phyloP scores from a whole-genome alignment of 92 coral and sea anemone species.

The Pocillopora meandrina region DNA sequence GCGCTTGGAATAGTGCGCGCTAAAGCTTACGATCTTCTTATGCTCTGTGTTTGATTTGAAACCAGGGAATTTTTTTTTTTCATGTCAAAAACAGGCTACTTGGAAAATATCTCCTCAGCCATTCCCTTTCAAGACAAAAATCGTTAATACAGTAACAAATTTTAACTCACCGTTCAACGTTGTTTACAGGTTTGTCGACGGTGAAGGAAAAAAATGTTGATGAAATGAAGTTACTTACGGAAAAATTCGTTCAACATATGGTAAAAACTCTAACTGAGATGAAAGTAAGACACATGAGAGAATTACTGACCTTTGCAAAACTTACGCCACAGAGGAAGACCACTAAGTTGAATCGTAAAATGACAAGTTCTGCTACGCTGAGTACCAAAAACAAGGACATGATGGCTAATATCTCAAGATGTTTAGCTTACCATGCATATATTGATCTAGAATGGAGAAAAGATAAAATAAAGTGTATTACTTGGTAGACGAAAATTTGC shows the following conservation, averaged over 20 bases:
- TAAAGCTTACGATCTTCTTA: too few species aligned
- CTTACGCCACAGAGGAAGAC: not conserved
- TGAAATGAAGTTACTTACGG: slow-evolving; percentile 17
- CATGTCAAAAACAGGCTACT: too few species aligned
- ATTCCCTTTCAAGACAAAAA: not conserved
- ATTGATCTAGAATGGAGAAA: too few species aligned
- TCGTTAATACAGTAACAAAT: not conserved
- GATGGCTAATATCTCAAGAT: not conserved
- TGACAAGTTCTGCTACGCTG: not conserved
- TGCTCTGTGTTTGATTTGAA: too few species aligned
- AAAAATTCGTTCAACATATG: slow-evolving; percentile 18
- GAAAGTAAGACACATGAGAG: slow-evolving; percentile 18
- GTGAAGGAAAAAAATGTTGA: slow-evolving; percentile 18
- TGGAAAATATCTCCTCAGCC: too few species aligned
- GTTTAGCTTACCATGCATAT: not conserved
- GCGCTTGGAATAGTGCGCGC: too few species aligned
- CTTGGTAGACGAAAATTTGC: too few species aligned
- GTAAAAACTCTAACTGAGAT: slow-evolving; percentile 5
- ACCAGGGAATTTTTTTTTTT: too few species aligned
- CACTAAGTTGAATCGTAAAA: not conserved
- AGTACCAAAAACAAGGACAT: not conserved
- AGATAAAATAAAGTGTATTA: too few species aligned
- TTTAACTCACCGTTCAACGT: not conserved
- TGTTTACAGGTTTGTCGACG: slow-evolving; percentile 1
- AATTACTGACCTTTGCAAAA: slow-evolving; percentile 12